A percentile compares a stretch with the other conserved stretches of the same genome.
Conservation (phyloP, 2,797 vertebrate species). For the Thalassophryne amazonica region DNA sequence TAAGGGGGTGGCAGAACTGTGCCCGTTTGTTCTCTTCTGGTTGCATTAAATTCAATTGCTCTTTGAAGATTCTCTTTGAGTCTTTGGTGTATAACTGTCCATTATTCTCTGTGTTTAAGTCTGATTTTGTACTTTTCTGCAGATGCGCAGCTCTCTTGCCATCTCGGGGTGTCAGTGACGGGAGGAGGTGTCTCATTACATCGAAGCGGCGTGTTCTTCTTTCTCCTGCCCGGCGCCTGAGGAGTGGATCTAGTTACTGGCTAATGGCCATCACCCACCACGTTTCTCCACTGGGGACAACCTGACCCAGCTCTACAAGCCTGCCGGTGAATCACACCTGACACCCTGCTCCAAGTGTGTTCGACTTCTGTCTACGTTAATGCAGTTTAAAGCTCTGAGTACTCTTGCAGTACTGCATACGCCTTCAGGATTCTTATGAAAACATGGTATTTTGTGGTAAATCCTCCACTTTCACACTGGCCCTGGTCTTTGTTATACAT, state of each 20-base stretch:
- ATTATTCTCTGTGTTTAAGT: not conserved
- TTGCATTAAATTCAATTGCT: too few species aligned
- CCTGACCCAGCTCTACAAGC: constrained; percentile 39
- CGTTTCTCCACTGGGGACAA: constrained; percentile 37
- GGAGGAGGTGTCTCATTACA: constrained; percentile 61
- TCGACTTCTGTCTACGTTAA: not conserved
- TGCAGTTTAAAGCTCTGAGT: not conserved
- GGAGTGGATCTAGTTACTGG: constrained; percentile 52
- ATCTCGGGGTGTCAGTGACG: constrained; percentile 3
- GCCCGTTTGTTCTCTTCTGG: too few species aligned
- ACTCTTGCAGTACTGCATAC: not conserved
- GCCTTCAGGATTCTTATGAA: not conserved
- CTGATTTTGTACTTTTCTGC: not conserved
- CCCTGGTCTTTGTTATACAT: constrained; percentile 22
- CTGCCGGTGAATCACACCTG: constrained; percentile 24
- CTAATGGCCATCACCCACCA: constrained; percentile 50
- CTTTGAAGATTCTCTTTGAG: too few species aligned
- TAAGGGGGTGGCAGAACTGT: too few species aligned
- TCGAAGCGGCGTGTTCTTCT: constrained; percentile 39
- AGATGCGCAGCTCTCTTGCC: constrained; percentile 14
- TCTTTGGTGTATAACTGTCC: too few species aligned
- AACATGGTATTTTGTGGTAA: not conserved
- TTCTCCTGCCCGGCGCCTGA: constrained; percentile 28
- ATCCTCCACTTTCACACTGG: not conserved
- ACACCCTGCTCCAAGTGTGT: not conserved